phyloP scores from a whole-genome alignment of 2,113 vertebrate species.

The Aegithalos caudatus region DNA sequence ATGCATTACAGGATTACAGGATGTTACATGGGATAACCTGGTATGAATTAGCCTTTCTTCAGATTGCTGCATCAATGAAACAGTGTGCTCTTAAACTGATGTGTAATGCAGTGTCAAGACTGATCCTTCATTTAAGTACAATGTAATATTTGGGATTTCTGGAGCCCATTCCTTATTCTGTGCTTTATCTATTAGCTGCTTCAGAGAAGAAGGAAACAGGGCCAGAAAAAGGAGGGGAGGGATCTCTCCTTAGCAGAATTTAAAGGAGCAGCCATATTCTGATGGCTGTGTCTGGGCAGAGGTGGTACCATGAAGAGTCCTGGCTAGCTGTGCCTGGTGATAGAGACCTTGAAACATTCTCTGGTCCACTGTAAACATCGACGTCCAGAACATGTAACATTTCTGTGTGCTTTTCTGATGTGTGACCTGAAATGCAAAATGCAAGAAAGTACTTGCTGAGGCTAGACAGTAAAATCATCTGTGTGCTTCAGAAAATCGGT shows the following conservation, averaged over 20 bases:
- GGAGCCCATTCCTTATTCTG: neutral
- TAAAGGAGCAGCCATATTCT: neutral
- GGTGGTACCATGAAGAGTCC: neutral
- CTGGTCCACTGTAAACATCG: fast-evolving
- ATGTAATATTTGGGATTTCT: neutral
- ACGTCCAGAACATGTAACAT: neutral
- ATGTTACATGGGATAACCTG: neutral
- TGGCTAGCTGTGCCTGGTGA: neutral
- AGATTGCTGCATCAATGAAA: neutral
- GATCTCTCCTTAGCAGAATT: neutral
- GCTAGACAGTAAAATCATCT: neutral
- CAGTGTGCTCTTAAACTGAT: neutral
- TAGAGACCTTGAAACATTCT: neutral
- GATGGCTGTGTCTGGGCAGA: neutral
- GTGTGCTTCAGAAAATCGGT: neutral
- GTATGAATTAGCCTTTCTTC: neutral
- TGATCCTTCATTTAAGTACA: neutral
- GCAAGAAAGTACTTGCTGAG: neutral
- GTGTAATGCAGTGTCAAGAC: neutral
- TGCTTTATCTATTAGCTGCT: neutral
- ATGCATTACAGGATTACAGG: neutral
- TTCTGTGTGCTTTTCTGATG: neutral
- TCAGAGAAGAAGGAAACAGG: neutral
- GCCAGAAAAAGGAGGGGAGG: neutral
- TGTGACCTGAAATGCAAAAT: neutral